These are phyloP conservation scores for Venustoraphidia nigricollis DNA, from an alignment of 2,888 invertebrate genomes.

Conservation along the genomic window DNA sequence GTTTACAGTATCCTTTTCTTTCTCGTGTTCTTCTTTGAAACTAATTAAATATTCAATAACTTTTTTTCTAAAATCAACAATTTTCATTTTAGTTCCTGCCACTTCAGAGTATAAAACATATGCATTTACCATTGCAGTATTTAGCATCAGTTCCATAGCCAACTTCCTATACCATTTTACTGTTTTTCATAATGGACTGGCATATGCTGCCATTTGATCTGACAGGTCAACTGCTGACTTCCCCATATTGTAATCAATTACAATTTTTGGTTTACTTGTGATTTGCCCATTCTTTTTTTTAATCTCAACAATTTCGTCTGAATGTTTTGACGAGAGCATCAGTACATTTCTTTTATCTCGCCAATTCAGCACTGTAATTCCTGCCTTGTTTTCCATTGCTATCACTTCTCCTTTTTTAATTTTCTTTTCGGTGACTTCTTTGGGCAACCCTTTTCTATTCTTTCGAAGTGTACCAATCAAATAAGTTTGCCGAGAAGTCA, in stretches of 20 bases:
- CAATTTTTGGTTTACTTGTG: slow-evolving; percentile 6
- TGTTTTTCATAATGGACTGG: slow-evolving; percentile 5
- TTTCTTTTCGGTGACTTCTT: neutral
- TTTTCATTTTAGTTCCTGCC: neutral
- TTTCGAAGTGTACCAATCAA: slow-evolving; percentile 13
- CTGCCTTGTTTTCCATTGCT: neutral
- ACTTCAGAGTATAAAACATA: slow-evolving; percentile 5
- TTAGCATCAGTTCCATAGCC: slow-evolving; percentile 6
- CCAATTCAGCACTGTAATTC: slow-evolving; percentile 7
- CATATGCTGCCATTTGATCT: slow-evolving; percentile 7
- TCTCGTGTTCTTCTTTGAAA: neutral
- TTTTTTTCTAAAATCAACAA: slow-evolving; percentile 5
- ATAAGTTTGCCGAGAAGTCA: slow-evolving; percentile 11
- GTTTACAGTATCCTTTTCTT: too few relatives aligned
- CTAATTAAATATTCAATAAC: slow-evolving; percentile 4
- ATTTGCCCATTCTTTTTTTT: neutral
- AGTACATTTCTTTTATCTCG: slow-evolving; percentile 7
- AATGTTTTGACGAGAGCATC: slow-evolving; percentile 3
- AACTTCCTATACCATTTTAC: slow-evolving; percentile 6
- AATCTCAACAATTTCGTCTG: neutral
- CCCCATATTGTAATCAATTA: slow-evolving; percentile 7
- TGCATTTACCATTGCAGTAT: slow-evolving; percentile 3
- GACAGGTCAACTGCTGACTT: slow-evolving; percentile 6
- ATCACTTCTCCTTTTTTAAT: neutral
- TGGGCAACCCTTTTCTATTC: slow-evolving; percentile 13